Conservation (phyloP, 2,888 invertebrate genomes). For the Tridacna gigas region DNA sequence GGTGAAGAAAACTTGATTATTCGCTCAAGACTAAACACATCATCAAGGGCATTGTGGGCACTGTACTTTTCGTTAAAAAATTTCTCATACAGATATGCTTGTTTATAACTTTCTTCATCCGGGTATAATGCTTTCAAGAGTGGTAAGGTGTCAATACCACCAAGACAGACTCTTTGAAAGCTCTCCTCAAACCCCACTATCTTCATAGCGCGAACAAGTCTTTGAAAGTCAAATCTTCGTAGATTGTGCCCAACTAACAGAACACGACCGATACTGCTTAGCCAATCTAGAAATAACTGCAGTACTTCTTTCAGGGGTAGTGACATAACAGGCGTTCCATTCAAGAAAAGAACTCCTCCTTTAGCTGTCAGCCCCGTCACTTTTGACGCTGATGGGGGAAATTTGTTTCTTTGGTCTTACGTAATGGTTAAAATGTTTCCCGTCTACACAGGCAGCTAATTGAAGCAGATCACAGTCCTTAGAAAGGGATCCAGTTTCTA, state of each 20-base stretch:
- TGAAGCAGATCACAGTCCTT: constrained; percentile 44
- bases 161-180: constrained; percentile 21
- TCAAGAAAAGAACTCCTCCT: constrained; percentile 31
- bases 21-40: constrained; percentile 39
- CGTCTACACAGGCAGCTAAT: constrained; percentile 36
- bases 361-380: constrained; percentile 37
- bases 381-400: constrained; percentile 32
- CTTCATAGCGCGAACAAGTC: constrained; percentile 26
- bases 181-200: not conserved
- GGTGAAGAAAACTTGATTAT: constrained; percentile 11
- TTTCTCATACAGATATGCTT: constrained; percentile 19
- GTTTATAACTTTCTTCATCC: constrained; percentile 22
- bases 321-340: constrained; percentile 36
- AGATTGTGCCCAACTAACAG: constrained; percentile 47
- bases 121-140: constrained; percentile 35
- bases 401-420: constrained; percentile 35
- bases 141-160: constrained; percentile 27
- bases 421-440: constrained; percentile 30
- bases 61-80: constrained; percentile 28
- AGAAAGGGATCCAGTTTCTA: constrained; percentile 42
- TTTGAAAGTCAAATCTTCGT: constrained; percentile 41
- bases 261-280: not conserved
- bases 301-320: constrained; percentile 16
- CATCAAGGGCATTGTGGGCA: constrained; percentile 50
- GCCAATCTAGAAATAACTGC: constrained; percentile 15